A percentile compares a stretch with the other conserved stretches of the same genome.
These are phyloP conservation scores for Gallinago paraguaiae DNA, from an alignment of 2,113 vertebrate species.

Conservation along the genomic window DNA sequence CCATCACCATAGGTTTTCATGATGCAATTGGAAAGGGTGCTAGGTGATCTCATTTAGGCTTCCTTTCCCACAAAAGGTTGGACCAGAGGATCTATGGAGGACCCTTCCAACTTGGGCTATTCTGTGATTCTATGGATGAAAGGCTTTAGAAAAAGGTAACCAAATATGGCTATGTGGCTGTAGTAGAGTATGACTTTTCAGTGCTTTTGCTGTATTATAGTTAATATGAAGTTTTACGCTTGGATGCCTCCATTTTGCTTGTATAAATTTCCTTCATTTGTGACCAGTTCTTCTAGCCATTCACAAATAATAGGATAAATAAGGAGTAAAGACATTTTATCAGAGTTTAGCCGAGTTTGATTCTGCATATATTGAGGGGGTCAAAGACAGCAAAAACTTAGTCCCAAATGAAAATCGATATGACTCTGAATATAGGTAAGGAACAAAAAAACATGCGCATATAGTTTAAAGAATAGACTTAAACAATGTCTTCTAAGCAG, in stretches of 20 bases:
- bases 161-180: background rate
- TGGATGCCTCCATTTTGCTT: background rate
- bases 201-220: background rate
- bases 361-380: background rate
- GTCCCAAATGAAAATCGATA: background rate
- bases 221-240: background rate
- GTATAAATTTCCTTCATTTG: background rate
- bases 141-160: background rate
- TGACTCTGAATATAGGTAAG: background rate
- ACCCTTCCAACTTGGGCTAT: background rate
- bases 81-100: background rate
- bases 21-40: background rate
- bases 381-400: background rate
- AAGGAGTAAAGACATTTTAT: background rate
- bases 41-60: background rate
- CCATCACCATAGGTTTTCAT: background rate
- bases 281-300: background rate
- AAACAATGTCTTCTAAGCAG: background rate
- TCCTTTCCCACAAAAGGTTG: background rate
- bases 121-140: background rate
- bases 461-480: background rate
- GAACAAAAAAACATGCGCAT: background rate
- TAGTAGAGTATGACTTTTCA: background rate
- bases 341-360: background rate
- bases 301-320: background rate